phyloP scores from a whole-genome alignment of 2,113 vertebrate species.

The Pterophyllum scalare region DNA sequence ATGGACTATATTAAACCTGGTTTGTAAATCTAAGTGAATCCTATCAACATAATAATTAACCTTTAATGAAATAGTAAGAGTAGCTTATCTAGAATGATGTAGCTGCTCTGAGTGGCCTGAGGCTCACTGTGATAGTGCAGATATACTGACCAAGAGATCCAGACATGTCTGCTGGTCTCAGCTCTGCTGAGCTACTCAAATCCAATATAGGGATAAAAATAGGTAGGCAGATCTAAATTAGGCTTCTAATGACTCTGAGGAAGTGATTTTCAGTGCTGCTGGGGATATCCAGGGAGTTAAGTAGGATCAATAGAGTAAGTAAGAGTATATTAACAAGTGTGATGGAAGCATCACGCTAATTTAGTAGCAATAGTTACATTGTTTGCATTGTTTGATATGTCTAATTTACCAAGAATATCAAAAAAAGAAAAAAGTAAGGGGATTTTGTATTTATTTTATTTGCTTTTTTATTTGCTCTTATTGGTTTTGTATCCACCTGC shows the following conservation, averaged over 20 bases:
- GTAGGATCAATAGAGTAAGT: conserved; percentile 53
- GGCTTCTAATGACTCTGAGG: conserved; percentile 43
- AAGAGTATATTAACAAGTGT: conserved; percentile 29
- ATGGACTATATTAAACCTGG: background rate
- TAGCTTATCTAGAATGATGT: background rate
- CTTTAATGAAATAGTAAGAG: background rate
- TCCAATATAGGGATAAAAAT: conserved; percentile 64
- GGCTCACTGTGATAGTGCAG: background rate
- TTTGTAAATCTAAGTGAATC: background rate
- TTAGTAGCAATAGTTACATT: background rate
- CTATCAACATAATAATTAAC: background rate
- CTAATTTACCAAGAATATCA: background rate
- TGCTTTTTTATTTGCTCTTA: background rate
- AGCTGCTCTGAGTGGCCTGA: background rate
- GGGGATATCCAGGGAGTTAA: conserved; percentile 13
- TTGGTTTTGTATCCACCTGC: conserved; percentile 18
- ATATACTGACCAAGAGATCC: background rate
- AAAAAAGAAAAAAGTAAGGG: background rate
- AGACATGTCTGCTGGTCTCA: background rate
- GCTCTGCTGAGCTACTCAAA: conserved; percentile 42
- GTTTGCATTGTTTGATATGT: conserved; percentile 16
- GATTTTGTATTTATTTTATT: background rate
- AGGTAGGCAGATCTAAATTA: conserved; percentile 48
- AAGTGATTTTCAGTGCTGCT: conserved; percentile 40
- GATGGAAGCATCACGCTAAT: background rate